Conservation (phyloP, 2,888 invertebrate genomes). For the Watsonalla binaria region DNA sequence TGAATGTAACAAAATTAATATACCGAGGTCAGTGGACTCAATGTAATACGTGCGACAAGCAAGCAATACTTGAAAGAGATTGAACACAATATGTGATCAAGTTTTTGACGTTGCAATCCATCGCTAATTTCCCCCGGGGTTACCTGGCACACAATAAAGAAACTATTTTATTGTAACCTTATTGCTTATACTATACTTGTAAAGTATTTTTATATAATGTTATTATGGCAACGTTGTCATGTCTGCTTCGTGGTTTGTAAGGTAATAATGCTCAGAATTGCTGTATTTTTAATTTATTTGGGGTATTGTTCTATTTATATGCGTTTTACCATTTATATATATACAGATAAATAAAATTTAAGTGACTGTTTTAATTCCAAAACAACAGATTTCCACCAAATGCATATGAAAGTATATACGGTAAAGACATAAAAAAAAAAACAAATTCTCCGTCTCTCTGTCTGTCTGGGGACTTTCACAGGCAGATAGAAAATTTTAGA, state of each 20-base stretch:
- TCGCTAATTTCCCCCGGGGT: slow-evolving; percentile 71
- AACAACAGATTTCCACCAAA: too few relatives aligned
- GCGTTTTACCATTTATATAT: too few relatives aligned
- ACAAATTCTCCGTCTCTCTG: too few relatives aligned
- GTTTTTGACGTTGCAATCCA: slow-evolving; percentile 70
- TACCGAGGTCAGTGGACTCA: slow-evolving; percentile 25
- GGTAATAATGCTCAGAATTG: too few relatives aligned
- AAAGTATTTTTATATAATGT: slow-evolving; percentile 27
- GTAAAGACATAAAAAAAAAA: too few relatives aligned
- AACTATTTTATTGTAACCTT: slow-evolving; percentile 66
- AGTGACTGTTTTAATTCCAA: too few relatives aligned
- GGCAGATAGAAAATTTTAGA: too few relatives aligned
- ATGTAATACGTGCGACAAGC: slow-evolving; percentile 44
- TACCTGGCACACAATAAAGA: slow-evolving; percentile 68
- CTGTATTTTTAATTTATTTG: too few relatives aligned
- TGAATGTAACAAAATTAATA: neutral
- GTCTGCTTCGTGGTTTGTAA: neutral
- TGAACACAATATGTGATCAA: slow-evolving; percentile 68
- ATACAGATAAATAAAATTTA: too few relatives aligned
- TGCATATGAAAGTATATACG: too few relatives aligned
- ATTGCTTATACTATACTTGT: slow-evolving; percentile 21
- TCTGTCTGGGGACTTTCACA: too few relatives aligned
- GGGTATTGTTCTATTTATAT: too few relatives aligned
- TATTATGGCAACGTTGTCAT: slow-evolving; percentile 30
- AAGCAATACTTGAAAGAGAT: slow-evolving; percentile 50